Conservation (phyloP, 2,888 invertebrate species). For the Pantelozetes paolii region DNA sequence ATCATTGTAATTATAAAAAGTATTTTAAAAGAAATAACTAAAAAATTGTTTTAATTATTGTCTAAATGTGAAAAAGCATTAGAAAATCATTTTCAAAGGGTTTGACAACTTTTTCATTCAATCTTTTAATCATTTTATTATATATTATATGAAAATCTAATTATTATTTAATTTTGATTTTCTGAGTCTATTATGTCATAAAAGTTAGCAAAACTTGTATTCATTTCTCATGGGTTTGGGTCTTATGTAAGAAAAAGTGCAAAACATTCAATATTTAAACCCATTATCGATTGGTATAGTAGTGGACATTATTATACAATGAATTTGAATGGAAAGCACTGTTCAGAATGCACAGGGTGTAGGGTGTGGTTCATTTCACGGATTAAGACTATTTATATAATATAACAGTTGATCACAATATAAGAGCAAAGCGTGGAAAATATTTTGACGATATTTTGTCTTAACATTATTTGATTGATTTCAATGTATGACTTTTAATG, state of each 20-base stretch:
- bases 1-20: too few relatives aligned
- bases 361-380: constrained; percentile 36
- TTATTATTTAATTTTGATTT: too few relatives aligned
- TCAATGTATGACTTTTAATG: constrained; percentile 31
- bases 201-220: too few relatives aligned
- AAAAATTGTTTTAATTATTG: too few relatives aligned
- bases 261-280: constrained; percentile 22
- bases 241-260: not conserved
- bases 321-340: constrained; percentile 10
- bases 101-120: too few relatives aligned
- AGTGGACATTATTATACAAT: constrained; percentile 34
- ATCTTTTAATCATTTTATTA: too few relatives aligned
- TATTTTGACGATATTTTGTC: constrained; percentile 34
- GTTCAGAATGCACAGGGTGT: constrained; percentile 12
- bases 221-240: too few relatives aligned
- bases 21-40: too few relatives aligned
- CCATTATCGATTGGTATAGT: constrained; percentile 23
- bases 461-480: constrained; percentile 35
- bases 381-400: constrained; percentile 35
- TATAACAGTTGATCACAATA: constrained; percentile 27
- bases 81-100: too few relatives aligned
- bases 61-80: too few relatives aligned
- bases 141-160: too few relatives aligned
- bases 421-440: constrained; percentile 34
- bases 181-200: too few relatives aligned